Conservation (phyloP, 2,113 vertebrate genomes). For the Pristiophorus japonicus region DNA sequence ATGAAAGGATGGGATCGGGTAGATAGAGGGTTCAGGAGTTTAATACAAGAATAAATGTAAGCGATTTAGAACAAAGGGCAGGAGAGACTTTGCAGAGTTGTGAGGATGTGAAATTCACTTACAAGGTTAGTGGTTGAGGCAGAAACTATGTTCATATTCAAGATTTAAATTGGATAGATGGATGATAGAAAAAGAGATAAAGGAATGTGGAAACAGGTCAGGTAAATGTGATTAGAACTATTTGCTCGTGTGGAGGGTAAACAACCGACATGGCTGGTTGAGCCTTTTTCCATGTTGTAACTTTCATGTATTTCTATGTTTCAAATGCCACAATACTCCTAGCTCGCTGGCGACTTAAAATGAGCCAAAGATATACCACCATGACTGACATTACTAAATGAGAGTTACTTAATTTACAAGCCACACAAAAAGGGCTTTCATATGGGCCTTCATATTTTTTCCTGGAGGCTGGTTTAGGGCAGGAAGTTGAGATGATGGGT, state of each 20-base stretch:
- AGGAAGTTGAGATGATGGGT: background rate
- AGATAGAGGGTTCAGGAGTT: background rate
- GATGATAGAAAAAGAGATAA: background rate
- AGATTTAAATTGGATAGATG: background rate
- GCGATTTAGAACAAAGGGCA: background rate
- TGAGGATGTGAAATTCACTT: background rate
- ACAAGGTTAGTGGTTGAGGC: background rate
- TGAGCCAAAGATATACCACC: background rate
- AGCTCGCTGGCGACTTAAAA: background rate
- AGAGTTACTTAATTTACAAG: background rate
- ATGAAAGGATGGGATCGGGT: background rate
- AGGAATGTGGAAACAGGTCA: background rate
- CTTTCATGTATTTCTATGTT: background rate
- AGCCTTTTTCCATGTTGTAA: background rate
- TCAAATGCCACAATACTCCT: background rate
- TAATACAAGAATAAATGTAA: background rate
- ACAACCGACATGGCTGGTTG: background rate
- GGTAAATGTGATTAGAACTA: too few species aligned
- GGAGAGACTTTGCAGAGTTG: background rate
- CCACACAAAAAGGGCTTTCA: background rate
- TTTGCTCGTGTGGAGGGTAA: background rate
- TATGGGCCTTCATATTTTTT: background rate
- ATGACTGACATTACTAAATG: background rate
- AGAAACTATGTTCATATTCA: background rate
- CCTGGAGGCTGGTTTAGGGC: background rate